phyloP scores from a whole-genome alignment of 2,113 vertebrate genomes.

The Pseudopipra pipra region DNA sequence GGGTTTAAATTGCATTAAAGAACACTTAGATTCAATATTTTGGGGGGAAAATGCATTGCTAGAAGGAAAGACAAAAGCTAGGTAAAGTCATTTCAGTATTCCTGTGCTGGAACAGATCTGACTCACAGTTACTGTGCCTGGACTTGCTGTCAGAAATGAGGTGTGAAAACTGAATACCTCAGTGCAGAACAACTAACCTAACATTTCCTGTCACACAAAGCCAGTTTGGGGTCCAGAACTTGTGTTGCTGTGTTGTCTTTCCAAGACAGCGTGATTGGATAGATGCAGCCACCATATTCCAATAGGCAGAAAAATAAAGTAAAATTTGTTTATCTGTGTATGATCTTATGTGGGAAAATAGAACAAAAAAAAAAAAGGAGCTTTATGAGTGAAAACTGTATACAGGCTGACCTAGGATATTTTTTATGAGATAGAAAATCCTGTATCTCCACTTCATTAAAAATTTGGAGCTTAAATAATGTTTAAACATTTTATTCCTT shows the following conservation, averaged over 20 bases:
- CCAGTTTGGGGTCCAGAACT: neutral
- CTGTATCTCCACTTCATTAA: neutral
- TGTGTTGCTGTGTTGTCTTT: neutral
- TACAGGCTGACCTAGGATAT: neutral
- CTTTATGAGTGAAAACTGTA: neutral
- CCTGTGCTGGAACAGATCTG: neutral
- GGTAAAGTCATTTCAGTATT: neutral
- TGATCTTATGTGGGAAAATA: neutral
- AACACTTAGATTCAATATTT: neutral
- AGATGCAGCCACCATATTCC: neutral
- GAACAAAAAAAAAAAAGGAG: neutral
- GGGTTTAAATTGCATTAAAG: neutral
- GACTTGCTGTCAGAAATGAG: neutral
- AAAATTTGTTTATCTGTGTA: neutral
- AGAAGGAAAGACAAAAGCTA: neutral
- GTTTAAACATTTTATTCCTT: neutral
- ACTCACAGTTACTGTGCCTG: neutral
- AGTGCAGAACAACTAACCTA: neutral
- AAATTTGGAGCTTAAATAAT: neutral
- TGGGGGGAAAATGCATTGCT: rapidly evolving
- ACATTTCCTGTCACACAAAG: neutral
- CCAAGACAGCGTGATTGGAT: neutral
- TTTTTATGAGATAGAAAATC: neutral
- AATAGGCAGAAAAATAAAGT: neutral
- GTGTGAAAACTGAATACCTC: neutral